Base-by-base conservation (phyloP, 2,797 vertebrate genomes). In the Siniperca undulata region DNA sequence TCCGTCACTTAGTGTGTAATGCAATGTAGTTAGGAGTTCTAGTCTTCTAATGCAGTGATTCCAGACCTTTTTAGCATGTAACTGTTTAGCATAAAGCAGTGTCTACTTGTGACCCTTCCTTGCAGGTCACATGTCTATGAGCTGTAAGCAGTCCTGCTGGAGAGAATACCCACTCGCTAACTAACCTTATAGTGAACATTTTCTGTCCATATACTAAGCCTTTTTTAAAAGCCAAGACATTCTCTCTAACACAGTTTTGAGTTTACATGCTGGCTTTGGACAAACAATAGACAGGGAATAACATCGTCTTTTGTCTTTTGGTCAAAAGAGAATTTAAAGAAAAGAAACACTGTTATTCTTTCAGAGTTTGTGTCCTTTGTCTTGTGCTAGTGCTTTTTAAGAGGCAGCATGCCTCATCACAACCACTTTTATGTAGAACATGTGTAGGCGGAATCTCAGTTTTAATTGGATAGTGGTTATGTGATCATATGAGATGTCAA, bases 1-100 rank as follows among this genome's bases (percentile, higher is more conserved):
- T 68, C 67, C 44, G 7, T 87, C 44, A 59, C 19, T 50, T 56
- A 30, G 27, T 36, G 38, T 69, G 11, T 67, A 46, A 79, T 53
- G 17, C 12, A 24, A 3, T 36, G 72, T 9, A 56, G 20, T 56
- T n/a, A 22, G 14, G 19, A 22, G 5, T n/a, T 66, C 13, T 46
- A 27, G 16, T 34, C 9, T 55, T 17, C 14, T 22, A 11, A 1
- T 19, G 53, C 24, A 11, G 20, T 52, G 11, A 65, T 17, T 44
- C 14, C 40, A 30, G n/a, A 36, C 17, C 9, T 42, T 44, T 70
- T 20, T 40, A 34, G 17, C 19, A 7, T 20, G 10, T 40, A 27
- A 22, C 36, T 38, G 12, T 50, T n/a, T 17, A 24, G 24, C 1
- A 24, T 42, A 27, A 34, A 13, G 56, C 27, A 22, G 10, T n/a